phyloP scores from a whole-genome alignment of 2,888 invertebrate genomes.

The Kuschelorhynchus macadamiae region DNA sequence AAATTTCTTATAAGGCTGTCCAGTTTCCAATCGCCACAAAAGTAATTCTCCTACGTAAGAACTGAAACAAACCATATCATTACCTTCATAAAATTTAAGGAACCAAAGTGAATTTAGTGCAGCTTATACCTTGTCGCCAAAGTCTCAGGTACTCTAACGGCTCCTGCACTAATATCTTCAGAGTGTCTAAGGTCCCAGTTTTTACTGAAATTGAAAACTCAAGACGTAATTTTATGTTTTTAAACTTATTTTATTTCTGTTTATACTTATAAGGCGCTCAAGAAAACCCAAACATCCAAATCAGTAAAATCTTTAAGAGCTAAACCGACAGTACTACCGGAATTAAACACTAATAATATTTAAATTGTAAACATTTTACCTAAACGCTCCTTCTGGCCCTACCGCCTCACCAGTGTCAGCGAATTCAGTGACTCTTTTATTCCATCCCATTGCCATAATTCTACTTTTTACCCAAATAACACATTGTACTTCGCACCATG shows the following conservation, averaged over 20 bases:
- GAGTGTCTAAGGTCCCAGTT: slow-evolving; percentile 81
- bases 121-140: slow-evolving; percentile 77
- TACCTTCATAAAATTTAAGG: too few relatives aligned
- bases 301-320: too few relatives aligned
- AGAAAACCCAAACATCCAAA: too few relatives aligned
- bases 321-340: too few relatives aligned
- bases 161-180: slow-evolving; percentile 82
- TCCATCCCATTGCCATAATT: slow-evolving; percentile 86
- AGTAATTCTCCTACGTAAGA: slow-evolving; percentile 85
- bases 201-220: slow-evolving; percentile 67
- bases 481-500: slow-evolving; percentile 70
- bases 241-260: too few relatives aligned
- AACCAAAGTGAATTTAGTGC: too few relatives aligned
- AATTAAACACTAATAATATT: too few relatives aligned
- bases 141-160: slow-evolving; percentile 76
- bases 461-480: slow-evolving; percentile 71
- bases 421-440: slow-evolving; percentile 80
- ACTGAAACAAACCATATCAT: slow-evolving; percentile 61
- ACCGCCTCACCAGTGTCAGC: slow-evolving; percentile 71
- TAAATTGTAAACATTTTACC: too few relatives aligned
- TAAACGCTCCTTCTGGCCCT: slow-evolving; percentile 67
- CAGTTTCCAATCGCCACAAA: slow-evolving; percentile 87
- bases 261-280: too few relatives aligned
- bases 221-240: too few relatives aligned
- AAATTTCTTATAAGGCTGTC: slow-evolving; percentile 76